Evolutionary conservation across 2,888 invertebrate genomes (phyloP).

Genomic region (Marasmarcha lunaedactyla): DNA sequence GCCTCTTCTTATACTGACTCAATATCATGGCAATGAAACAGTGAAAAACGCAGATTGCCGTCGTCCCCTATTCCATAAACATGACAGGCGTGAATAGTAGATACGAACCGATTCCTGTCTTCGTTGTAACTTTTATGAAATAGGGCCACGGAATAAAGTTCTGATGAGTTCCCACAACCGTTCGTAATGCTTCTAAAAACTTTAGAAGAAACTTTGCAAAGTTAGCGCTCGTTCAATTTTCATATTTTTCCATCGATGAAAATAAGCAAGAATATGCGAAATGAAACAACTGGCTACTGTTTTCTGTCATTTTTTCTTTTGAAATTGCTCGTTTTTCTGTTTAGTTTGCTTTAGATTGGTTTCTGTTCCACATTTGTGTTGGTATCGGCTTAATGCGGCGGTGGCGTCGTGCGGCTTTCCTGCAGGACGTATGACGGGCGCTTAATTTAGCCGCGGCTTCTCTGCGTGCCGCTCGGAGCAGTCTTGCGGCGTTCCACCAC

Average conservation of each 20-base stretch:
- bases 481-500: conserved; percentile 55
- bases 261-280: too few relatives aligned
- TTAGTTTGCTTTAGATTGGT: too few relatives aligned
- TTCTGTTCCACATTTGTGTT: conserved; percentile 14
- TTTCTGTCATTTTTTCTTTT: too few relatives aligned
- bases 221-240: neutral
- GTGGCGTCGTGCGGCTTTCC: conserved; percentile 27
- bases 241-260: neutral
- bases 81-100: conserved; percentile 1
- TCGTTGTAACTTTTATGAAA: neutral
- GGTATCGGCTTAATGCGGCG: conserved; percentile 33
- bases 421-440: conserved; percentile 43
- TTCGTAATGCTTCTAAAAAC: conserved; percentile 1
- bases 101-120: neutral
- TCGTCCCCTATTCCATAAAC: conserved; percentile 1
- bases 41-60: neutral
- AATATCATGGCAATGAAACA: neutral
- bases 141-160: neutral
- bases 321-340: too few relatives aligned
- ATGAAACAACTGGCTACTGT: too few relatives aligned
- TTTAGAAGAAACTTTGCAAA: neutral
- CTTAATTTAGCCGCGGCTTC: conserved; percentile 47
- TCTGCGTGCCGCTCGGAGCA: conserved; percentile 40
- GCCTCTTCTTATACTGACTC: neutral
- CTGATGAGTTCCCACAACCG: neutral